Base-by-base conservation (phyloP, 2,113 vertebrate species). In the Gambusia affinis region DNA sequence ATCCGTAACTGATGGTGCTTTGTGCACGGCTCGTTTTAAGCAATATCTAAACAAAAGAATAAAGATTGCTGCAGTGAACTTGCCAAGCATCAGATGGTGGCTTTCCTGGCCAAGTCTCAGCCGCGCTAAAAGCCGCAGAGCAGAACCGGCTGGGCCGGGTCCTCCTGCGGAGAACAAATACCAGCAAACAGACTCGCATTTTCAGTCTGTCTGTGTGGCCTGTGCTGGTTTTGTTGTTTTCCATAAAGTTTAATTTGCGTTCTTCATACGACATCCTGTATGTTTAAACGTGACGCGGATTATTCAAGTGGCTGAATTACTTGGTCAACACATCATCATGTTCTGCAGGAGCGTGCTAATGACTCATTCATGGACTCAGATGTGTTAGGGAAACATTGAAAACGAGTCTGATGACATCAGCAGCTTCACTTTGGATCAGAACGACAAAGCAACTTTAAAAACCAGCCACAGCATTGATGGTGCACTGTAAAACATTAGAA, bases 71-170 rank as follows among this genome's bases (percentile, higher is more conserved):
- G 29, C 47, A 33, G 73, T 62, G 62, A 68, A 37, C 28, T 8
- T 33, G 8, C 60, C 42, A 61, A 37, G 31, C 60, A 60, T 82
- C 60, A 83, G 65, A 78, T 78, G 39, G 51, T 64, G 31, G 65
- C 29, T 51, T 8, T 61, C 27, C 67, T 65, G 47, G 35, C 7
- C 54, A 42, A 72, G 42, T 63, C 65, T 60, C 28, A 31, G 24
- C 57, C 12, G 60, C 28, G 35, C 30, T 65, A 4, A 54, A 73
- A 24, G 27, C 60, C 54, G 29, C 2, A 39, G 22, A 12, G 64
- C 65, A 60, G 28, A 61, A 14, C 24, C 31, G 61, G 54, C 29
- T 33, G 28, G 64, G 72, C 28, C 42, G 37, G 22, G 14, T 29
- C 12, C 37, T 37, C 35, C 28, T 39, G 17, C 27, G 8, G 75